Conservation (phyloP, 1,140 invertebrate species). For the Drosophila neocordata region DNA sequence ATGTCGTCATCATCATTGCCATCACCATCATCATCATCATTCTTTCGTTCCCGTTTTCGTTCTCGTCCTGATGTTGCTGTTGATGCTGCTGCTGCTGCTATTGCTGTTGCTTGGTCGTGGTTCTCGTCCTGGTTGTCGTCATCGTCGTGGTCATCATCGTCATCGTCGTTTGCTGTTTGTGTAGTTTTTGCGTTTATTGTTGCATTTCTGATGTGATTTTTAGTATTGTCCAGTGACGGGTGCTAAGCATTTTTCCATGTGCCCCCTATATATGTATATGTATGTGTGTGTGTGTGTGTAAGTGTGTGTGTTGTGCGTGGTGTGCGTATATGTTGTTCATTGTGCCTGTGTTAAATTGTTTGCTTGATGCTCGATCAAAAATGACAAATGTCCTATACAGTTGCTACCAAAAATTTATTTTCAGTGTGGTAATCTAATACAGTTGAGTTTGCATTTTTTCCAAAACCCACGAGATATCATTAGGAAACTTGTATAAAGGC, state of each 20-base stretch:
- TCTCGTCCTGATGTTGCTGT: conserved; percentile 15
- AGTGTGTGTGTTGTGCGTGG: conserved; percentile 26
- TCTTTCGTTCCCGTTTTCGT: background rate
- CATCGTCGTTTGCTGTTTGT: conserved; percentile 56
- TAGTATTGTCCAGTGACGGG: conserved; percentile 79
- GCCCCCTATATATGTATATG: conserved; percentile 22
- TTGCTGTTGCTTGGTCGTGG: too few relatives aligned
- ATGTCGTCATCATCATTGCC: background rate
- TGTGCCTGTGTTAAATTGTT: conserved; percentile 73
- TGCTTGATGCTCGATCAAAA: conserved; percentile 81
- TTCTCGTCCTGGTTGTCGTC: conserved; percentile 18
- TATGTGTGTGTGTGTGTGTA: conserved; percentile 23
- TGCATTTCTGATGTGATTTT: conserved; percentile 81
- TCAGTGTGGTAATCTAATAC: too few relatives aligned
- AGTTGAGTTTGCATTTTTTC: too few relatives aligned
- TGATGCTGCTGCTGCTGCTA: conserved; percentile 16
- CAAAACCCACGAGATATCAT: too few relatives aligned
- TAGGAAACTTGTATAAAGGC: too few relatives aligned
- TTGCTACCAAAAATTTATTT: conserved; percentile 31
- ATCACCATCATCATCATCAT: background rate
- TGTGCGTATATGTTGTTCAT: conserved; percentile 17
- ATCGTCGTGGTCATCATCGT: conserved; percentile 56
- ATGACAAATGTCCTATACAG: conserved; percentile 78
- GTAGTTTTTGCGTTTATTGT: conserved; percentile 81
- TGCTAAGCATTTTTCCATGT: conserved; percentile 76